Percentiles rank a stretch among this genome's conserved stretches.
These are phyloP conservation scores for Macrosoma leucophasiata DNA, from an alignment of 2,888 invertebrate genomes.

Conservation along the genomic window DNA sequence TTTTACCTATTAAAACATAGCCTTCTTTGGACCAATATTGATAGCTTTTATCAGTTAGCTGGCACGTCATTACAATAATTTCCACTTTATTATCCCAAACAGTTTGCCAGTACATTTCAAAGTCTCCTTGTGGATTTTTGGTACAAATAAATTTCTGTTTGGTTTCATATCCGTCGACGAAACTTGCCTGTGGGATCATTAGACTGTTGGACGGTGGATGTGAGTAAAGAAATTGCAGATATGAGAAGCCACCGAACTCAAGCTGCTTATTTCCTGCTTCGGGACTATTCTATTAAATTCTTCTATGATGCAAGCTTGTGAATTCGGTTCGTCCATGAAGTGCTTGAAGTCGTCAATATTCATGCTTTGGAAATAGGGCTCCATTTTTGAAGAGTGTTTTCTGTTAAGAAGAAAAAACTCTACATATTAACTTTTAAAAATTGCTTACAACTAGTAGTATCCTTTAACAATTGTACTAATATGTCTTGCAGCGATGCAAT, in stretches of 20 bases:
- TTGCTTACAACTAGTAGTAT: no score
- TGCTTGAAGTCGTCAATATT: slow-evolving; percentile 5
- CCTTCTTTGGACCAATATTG: slow-evolving; percentile 8
- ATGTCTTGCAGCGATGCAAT: no score
- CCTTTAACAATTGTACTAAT: no score
- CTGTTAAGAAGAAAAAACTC: no score
- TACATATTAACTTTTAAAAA: no score
- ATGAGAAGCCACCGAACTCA: slow-evolving; percentile 4
- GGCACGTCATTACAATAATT: slow-evolving; percentile 6
- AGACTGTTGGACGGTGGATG: slow-evolving; percentile 5
- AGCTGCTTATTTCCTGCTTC: slow-evolving; percentile 5
- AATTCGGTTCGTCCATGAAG: slow-evolving; percentile 7
- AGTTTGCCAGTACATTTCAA: slow-evolving; percentile 5
- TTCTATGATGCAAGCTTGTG: slow-evolving; percentile 5
- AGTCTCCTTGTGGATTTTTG: slow-evolving; percentile 8
- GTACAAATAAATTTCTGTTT: slow-evolving; percentile 8
- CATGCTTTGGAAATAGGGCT: slow-evolving; percentile 7
- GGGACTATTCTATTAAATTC: slow-evolving; percentile 4
- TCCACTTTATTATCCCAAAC: slow-evolving; percentile 5
- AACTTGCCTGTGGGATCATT: slow-evolving; percentile 4
- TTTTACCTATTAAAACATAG: slow-evolving; percentile 4
- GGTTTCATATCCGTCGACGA: slow-evolving; percentile 8
- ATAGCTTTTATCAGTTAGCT: slow-evolving; percentile 7
- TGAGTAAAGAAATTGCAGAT: slow-evolving; percentile 9
- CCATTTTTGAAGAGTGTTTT: slow-evolving; percentile 3